phyloP scores from a whole-genome alignment of 2,113 vertebrate genomes.

The Ploceus nigricollis region DNA sequence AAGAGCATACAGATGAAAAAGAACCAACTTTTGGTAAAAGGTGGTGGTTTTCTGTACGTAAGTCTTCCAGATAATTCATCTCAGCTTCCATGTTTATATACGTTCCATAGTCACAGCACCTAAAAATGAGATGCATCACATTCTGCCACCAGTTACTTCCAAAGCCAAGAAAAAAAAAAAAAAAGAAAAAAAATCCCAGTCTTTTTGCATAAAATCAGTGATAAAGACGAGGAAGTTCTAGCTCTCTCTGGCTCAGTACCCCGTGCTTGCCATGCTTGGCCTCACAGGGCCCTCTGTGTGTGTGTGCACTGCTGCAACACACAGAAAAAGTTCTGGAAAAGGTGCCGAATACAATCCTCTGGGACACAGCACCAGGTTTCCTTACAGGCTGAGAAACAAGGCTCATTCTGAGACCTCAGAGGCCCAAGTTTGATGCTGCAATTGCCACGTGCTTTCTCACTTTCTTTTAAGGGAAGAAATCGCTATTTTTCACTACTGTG shows the following conservation, averaged over 20 bases:
- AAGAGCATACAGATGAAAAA: neutral
- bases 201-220: neutral
- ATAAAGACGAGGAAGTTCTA: neutral
- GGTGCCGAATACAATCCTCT: neutral
- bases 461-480: neutral
- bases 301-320: neutral
- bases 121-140: neutral
- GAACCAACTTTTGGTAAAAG: neutral
- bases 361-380: neutral
- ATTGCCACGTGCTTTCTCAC: neutral
- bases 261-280: rapidly evolving
- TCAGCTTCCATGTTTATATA: neutral
- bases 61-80: neutral
- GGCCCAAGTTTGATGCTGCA: neutral
- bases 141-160: neutral
- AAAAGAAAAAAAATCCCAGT: neutral
- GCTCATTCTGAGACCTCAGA: neutral
- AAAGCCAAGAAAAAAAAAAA: neutral
- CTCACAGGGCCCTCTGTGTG: neutral
- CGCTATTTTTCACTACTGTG: neutral
- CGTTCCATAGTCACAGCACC: neutral
- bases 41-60: neutral
- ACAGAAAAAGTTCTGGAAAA: neutral
- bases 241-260: neutral
- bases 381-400: neutral